Evolutionary conservation across 2,888 invertebrate species (phyloP), one percentile per base, ranked within the genome.

Genomic region (Lycophotia porphyrea): DNA sequence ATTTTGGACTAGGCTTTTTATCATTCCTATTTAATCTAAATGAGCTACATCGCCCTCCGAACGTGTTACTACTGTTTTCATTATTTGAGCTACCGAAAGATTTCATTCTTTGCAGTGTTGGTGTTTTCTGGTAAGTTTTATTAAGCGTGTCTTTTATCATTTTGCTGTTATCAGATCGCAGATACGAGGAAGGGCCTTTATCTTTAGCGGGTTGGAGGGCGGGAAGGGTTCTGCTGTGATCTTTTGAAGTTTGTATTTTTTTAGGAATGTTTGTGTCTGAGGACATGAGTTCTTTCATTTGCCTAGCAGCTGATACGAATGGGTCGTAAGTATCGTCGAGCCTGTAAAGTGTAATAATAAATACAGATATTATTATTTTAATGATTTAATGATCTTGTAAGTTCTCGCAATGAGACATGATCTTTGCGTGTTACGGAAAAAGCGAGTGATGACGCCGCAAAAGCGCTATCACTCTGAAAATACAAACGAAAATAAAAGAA

Each of bases 211-310:
- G 90, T 84, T 94, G 95, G 71, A 96, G 92, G 86, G 92, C 92
- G 73, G 96, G 96, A 88, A 96, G 95, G 88, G 96, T 96, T 91
- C 94, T 91, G 82, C 90, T 94, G 84, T 92, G 90, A 89, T 97
- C 94, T 94, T 96, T 93, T 90, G 96, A 88, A 84, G 95, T 93
- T 89, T 94, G 93, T 83, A 92, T 82, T 91, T 94, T 95, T 93
- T 95, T 95, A 86, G 96, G 94, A 87, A 96, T 93, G 91, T 95
- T 96, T 74, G 97, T 97, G 86, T 97, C 97, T 79, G 97, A 97
- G 70, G 97, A 97, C 94, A 98, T 97, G 52, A 98, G 97, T 91
- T 98, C 98, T 94, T 98, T 97, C 96, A 98, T 97, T 95, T 98
- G 98, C 84, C 97, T 97, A 94, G 98, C 98, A 67, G 98, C 98